phyloP scores from a whole-genome alignment of 2,797 vertebrate genomes.

The Graptemys geographica region DNA sequence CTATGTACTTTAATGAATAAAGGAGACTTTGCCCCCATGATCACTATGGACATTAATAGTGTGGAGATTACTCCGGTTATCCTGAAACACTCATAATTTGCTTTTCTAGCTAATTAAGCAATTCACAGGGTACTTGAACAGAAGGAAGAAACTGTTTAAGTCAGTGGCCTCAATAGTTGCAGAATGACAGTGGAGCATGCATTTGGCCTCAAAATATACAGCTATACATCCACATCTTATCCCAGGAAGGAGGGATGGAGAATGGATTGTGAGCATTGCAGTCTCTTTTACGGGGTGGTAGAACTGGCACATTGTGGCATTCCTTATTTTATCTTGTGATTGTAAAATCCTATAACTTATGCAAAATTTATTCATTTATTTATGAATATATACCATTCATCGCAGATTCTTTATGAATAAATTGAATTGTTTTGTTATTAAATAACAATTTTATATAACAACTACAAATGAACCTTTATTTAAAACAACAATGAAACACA shows the following conservation, averaged over 20 bases:
- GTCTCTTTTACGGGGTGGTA: background rate
- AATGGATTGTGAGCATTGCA: background rate
- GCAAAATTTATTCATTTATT: background rate
- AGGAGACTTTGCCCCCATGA: no score
- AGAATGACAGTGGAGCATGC: no score
- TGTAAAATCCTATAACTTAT: background rate
- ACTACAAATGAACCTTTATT: background rate
- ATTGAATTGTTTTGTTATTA: background rate
- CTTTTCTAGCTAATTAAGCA: no score
- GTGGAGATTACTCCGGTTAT: no score
- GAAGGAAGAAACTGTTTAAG: no score
- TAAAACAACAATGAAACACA: background rate
- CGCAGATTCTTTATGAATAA: background rate
- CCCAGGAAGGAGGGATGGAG: background rate
- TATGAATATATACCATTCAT: background rate
- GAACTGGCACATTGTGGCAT: no score
- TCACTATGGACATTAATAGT: no score
- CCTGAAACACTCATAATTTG: no score
- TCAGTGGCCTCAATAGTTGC: no score
- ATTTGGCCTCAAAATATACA: background rate
- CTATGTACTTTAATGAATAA: no score
- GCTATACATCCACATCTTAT: background rate
- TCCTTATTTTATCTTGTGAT: background rate
- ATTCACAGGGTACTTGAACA: no score
- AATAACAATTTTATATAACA: background rate